Percentiles rank a stretch among this genome's conserved stretches.
These are phyloP conservation scores for Zoanthus gigantus DNA, from an alignment of 92 coral and sea anemone genomes.

Conservation along the genomic window DNA sequence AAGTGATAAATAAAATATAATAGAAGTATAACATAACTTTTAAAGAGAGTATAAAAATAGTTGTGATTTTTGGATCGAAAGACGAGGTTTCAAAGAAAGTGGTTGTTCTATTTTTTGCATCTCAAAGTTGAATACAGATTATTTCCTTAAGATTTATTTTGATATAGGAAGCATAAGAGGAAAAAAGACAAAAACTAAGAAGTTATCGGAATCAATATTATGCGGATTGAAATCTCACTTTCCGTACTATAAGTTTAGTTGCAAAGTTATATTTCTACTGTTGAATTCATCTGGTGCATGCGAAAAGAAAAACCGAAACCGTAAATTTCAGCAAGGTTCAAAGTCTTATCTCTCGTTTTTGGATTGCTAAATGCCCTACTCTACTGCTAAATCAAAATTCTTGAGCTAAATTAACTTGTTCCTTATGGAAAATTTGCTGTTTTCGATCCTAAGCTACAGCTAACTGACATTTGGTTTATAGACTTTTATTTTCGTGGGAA, in stretches of 20 bases:
- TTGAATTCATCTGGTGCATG: too few species aligned
- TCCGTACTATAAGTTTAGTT: background rate
- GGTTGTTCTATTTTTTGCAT: conserved; percentile 44
- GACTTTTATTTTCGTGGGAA: conserved; percentile 22
- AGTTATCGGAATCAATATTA: background rate
- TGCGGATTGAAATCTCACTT: background rate
- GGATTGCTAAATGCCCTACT: too few species aligned
- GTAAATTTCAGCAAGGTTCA: background rate
- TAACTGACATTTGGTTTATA: background rate
- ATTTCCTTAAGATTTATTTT: conserved; percentile 39
- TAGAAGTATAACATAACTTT: background rate
- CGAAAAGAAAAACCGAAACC: too few species aligned
- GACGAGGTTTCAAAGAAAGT: conserved; percentile 26
- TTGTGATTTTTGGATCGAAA: conserved; percentile 13
- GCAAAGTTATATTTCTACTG: too few species aligned
- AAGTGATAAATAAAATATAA: background rate
- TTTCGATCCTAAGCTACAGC: background rate
- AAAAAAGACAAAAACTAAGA: background rate
- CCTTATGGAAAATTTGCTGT: background rate
- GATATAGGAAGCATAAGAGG: background rate
- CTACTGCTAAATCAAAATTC: background rate
- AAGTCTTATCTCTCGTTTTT: background rate
- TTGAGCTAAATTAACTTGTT: background rate
- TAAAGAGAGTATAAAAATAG: background rate
- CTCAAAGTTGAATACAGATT: conserved; percentile 6